phyloP scores from a whole-genome alignment of 2,113 vertebrate species.

The Nothoprocta perdicaria region DNA sequence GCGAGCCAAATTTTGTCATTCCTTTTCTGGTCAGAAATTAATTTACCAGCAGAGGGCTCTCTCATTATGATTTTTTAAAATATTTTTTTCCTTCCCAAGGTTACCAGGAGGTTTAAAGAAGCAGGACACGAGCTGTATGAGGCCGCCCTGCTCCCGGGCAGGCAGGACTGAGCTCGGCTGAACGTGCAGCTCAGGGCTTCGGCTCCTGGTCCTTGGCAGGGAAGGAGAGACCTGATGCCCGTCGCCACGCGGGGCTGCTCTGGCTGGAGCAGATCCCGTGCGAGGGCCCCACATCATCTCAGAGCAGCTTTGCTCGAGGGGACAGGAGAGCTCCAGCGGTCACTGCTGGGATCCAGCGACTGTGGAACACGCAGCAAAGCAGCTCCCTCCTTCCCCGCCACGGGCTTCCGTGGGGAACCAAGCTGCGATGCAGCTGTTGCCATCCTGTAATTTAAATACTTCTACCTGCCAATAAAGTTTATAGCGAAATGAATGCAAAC shows the following conservation, averaged over 20 bases:
- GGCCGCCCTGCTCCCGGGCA: neutral
- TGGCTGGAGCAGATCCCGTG: too few species aligned
- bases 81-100: neutral
- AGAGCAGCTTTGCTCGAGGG: neutral
- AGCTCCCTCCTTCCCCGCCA: too few species aligned
- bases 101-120: neutral
- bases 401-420: neutral
- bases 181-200: neutral
- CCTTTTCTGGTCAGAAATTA: neutral
- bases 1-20: neutral
- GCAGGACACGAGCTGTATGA: neutral
- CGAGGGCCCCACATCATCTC: neutral
- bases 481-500: neutral
- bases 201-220: neutral
- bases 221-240: neutral
- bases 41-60: constrained; percentile 52
- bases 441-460: neutral
- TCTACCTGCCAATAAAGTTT: neutral
- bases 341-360: neutral
- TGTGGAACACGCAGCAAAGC: neutral
- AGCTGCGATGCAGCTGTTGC: neutral
- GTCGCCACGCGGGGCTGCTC: neutral
- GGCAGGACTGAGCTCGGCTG: accelerated
- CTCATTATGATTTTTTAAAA: neutral
- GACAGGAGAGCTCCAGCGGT: neutral